Base-by-base conservation (phyloP, 92 coral and sea anemone genomes). In the Zoanthus sansibaricus region DNA sequence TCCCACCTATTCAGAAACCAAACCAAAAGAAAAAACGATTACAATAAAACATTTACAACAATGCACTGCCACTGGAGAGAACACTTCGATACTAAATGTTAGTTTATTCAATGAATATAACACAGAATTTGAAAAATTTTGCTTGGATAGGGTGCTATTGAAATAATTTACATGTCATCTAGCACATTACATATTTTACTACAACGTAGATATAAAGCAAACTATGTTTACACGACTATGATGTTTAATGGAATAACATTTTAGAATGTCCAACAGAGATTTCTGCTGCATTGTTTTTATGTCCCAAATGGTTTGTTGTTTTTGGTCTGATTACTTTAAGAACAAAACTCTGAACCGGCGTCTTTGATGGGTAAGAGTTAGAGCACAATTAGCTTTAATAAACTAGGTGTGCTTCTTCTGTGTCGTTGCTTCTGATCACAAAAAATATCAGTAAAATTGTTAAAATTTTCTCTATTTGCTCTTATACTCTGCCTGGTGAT, bases 131-230 rank as follows among this genome's bases (percentile, higher is more conserved):
- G 42, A 49, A n/a, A 71, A 66, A 21, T 45, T 64, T 18, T 46
- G 18, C 9, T 48, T 44, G 49, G 4, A 30, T 54, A 15, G 46
- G 13, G 21, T 54, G 79, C 4, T 51, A 12, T 10, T 6, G 64
- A 79, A 76, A 59, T 17, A 31, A 8, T 9, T 17, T 37, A 31
- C 56, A 11, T 33, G 72, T 32, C 51, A 58, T 66, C 0, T 1
- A 80, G 66, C 1, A 80, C 45, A 66, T n/a, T 18, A 80, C 15
- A 10, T 66, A 21, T 37, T 44, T 80, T 66, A 64, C 42, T 66
- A 66, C 62, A 79, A 62, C 44, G 59, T 61, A 67, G 66, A 80
- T 45, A 45, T 21, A 62, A 46, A 0, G 45, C 55, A 44, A 25
- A 21, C 55, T 80, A 5, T 45, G 46, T 6, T 46, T 48, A 44